These are phyloP conservation scores for Pipistrellus pipistrellus DNA, from an alignment of 2,797 vertebrate genomes.

Conservation along the genomic window DNA sequence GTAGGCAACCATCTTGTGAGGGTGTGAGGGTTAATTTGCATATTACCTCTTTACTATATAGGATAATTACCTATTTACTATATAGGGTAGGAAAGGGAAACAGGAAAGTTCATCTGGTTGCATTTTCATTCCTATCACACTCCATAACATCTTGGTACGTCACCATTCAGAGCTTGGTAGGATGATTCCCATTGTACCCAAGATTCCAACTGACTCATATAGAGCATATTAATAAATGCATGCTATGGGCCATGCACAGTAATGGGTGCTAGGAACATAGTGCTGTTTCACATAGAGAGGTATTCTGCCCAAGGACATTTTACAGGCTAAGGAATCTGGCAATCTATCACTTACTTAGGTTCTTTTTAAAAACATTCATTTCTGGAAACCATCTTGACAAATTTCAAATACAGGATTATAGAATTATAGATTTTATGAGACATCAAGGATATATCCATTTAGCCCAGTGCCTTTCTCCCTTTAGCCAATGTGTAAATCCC, in stretches of 20 bases:
- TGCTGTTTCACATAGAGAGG: neutral
- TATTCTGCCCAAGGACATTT: neutral
- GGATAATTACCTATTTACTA: neutral
- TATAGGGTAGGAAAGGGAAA: neutral
- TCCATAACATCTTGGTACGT: neutral
- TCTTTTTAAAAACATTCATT: slow-evolving; percentile 26
- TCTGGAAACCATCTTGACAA: slow-evolving; percentile 32
- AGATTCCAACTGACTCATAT: neutral
- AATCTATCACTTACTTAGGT: slow-evolving; percentile 18
- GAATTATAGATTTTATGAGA: slow-evolving; percentile 2
- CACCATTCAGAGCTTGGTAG: neutral
- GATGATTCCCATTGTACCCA: neutral
- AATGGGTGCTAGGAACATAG: neutral
- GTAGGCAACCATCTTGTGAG: too few relatives aligned
- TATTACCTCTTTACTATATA: too few relatives aligned
- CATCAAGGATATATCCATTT: neutral
- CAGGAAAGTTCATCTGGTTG: neutral
- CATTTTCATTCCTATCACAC: slow-evolving; percentile 4
- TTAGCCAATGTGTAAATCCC: slow-evolving; percentile 6
- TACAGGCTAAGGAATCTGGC: neutral
- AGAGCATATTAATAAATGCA: neutral
- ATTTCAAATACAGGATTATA: neutral
- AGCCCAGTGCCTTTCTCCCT: neutral
- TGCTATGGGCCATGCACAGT: neutral
- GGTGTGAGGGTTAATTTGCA: too few relatives aligned